These are phyloP conservation scores for Oxyruncus cristatus DNA, from an alignment of 2,113 vertebrate species.

Conservation along the genomic window DNA sequence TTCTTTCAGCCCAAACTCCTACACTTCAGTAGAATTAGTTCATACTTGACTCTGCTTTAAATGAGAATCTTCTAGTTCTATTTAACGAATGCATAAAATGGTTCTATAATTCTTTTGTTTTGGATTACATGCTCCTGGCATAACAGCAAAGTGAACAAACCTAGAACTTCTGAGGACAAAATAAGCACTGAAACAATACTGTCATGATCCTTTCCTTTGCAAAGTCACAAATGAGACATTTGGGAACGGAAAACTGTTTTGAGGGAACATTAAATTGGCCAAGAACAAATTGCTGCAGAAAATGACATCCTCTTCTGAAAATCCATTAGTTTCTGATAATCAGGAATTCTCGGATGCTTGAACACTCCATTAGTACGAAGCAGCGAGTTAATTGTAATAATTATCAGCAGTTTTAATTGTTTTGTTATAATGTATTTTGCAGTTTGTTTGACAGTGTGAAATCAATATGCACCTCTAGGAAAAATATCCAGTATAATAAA, in stretches of 20 bases:
- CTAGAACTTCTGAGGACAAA: background rate
- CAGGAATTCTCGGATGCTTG: constrained; percentile 50
- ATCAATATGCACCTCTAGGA: constrained; percentile 26
- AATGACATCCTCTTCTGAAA: constrained; percentile 53
- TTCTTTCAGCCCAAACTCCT: background rate
- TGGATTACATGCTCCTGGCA: background rate
- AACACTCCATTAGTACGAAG: constrained; percentile 56
- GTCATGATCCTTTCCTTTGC: background rate
- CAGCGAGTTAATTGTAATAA: constrained; percentile 56
- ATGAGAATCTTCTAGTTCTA: background rate
- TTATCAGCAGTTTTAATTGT: constrained; percentile 61
- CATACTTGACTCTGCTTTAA: background rate
- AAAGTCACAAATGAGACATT: constrained; percentile 43
- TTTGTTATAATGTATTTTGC: constrained; percentile 48
- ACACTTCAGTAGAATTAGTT: background rate
- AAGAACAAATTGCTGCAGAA: constrained; percentile 62
- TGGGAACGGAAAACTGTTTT: constrained; percentile 15
- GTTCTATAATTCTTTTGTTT: background rate
- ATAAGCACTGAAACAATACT: background rate
- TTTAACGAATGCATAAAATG: background rate
- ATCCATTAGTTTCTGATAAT: constrained; percentile 62
- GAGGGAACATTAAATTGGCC: constrained; percentile 58
- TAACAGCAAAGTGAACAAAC: background rate
- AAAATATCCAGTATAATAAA: constrained; percentile 38
- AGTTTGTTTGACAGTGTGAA: constrained; percentile 47